Evolutionary conservation across 1,140 invertebrate genomes (phyloP), one percentile per base, ranked within the genome.

Genomic region (Babylonia areolata): DNA sequence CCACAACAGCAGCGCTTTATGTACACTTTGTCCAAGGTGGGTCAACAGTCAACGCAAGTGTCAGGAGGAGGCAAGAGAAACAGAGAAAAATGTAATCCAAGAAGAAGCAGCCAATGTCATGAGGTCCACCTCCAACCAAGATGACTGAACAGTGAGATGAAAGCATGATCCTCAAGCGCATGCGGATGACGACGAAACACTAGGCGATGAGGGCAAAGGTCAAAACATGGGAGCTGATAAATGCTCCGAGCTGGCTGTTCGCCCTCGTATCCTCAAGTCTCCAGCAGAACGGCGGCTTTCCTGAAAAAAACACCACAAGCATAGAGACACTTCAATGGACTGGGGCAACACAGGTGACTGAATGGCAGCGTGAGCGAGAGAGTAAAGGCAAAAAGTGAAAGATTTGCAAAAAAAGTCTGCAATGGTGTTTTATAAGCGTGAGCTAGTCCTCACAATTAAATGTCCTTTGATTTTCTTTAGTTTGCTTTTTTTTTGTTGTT

Each of bases 181-280:
- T 69, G 39, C 82, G 46, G 37, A 84, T 69, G 58, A 64, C 23
- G n/a, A n/a, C 35, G 33, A 64, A 39, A 82, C 54, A 23, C 58
- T 64, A 64, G 58, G 58, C 46, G 17, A 64, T 0, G 58, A n/a
- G 20, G 58, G 58, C 17, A n/a, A 23, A 64, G 78, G 86, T 91
- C 90, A 93, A 90, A 92, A 91, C 75, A 92, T 89, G 88, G 90
- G 87, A 86, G 89, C 91, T 11, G 89, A 87, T 82, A 93, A 89
- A 78, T 94, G 92, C 86, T 94, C 93, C 83, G 92, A 91, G 87
- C 92, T 93, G 78, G 92, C 92, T 85, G 93, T 93, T 84, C 92
- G 88, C 75, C 92, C 91, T 71, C 83, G 87, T 86, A 90, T 88
- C 86, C 89, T 90, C 87, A 94, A 90, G 89, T 94, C 92, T 86